Evolutionary conservation across 1,140 invertebrate genomes (phyloP).

Genomic region (Octopus bimaculoides): DNA sequence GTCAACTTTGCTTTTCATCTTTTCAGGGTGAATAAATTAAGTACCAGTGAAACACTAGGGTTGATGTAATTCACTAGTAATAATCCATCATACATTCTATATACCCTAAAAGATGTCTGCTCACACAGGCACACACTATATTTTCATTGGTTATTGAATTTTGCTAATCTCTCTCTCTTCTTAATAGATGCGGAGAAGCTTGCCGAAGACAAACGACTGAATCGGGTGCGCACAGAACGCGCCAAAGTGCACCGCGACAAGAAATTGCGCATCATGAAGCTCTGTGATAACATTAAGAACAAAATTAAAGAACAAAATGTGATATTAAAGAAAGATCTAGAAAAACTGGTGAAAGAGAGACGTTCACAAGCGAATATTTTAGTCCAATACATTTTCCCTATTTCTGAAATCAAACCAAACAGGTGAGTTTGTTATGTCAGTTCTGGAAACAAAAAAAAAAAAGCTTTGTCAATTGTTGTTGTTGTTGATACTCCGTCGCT

Average conservation of each 20-base stretch:
- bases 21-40: no score
- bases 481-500: no score
- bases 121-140: no score
- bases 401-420: constrained; percentile 63
- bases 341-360: constrained; percentile 41
- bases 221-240: neutral
- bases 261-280: constrained; percentile 24
- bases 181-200: constrained; percentile 4
- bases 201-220: neutral
- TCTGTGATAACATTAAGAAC: constrained; percentile 18
- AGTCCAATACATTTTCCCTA: constrained; percentile 75
- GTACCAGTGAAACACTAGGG: no score
- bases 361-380: constrained; percentile 68
- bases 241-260: constrained; percentile 26
- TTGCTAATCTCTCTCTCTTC: neutral
- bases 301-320: constrained; percentile 19
- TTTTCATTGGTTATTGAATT: no score
- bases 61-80: no score
- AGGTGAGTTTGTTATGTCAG: constrained; percentile 22
- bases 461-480: no score
- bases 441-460: no score
- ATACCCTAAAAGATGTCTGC: no score
- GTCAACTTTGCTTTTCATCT: no score
- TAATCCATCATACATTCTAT: no score
- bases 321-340: neutral